phyloP scores from a whole-genome alignment of 2,113 vertebrate species.

The Egretta garzetta region DNA sequence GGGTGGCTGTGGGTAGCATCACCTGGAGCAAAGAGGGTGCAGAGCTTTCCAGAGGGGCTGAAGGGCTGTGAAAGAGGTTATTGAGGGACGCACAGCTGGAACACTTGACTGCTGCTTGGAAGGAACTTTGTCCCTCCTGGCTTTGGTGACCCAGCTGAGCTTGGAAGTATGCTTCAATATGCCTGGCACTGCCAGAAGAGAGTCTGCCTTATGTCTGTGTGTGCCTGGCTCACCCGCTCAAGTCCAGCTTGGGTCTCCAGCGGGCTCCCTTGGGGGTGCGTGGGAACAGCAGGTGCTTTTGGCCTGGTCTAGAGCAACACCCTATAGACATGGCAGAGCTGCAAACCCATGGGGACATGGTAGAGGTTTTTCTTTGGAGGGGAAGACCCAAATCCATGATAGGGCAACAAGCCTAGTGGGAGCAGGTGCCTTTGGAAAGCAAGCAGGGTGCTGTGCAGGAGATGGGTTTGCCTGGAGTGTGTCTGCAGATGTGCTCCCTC shows the following conservation, averaged over 20 bases:
- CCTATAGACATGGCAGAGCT: background rate
- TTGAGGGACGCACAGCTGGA: background rate
- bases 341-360: rapidly evolving
- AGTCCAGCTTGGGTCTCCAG: background rate
- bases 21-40: background rate
- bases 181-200: background rate
- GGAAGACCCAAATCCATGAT: background rate
- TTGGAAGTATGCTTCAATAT: background rate
- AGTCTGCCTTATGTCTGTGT: background rate
- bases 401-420: background rate
- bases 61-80: background rate
- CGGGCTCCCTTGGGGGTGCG: background rate
- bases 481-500: background rate
- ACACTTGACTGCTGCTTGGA: background rate
- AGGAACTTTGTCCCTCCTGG: background rate
- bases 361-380: background rate
- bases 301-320: background rate
- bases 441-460: background rate
- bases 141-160: background rate
- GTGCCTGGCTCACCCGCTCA: background rate
- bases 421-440: background rate
- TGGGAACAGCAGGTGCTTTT: background rate
- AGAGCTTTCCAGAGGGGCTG: background rate
- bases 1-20: background rate
- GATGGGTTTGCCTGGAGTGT: background rate